Base-by-base conservation (phyloP, 2,113 vertebrate species). In the Enhydra lutris region DNA sequence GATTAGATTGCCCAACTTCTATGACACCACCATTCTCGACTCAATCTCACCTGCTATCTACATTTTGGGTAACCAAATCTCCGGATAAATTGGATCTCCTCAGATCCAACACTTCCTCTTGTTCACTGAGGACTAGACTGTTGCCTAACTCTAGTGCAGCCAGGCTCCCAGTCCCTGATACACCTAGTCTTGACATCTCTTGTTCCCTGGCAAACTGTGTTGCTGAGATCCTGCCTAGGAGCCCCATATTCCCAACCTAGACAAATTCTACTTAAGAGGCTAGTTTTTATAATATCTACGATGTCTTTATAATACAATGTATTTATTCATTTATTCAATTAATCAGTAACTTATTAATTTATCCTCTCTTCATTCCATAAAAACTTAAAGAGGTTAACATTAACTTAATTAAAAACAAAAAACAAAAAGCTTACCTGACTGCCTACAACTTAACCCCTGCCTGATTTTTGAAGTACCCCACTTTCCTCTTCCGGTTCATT, bases 351-450 rank as follows among this genome's bases (percentile, higher is more conserved):
- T 84, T 94, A 50, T 47, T 71, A 96, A 91, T 78, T 76, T 89
- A 93, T 73, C 82, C 76, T 97, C 29, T 78, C 29, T 76, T 93
- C 23, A 82, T 63, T 81, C 20, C 42, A 91, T 85, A 89, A 94
- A 89, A 88, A 63, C 69, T 8, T 82, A 31, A 82, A 39, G 8
- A 73, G 10, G 18, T 15, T 79, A 84, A 36, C 1, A 42, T 39
- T 82, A 85, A 81, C 55, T 61, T 74, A n/a, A 14, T 78, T 89
- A 21, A 81, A 92, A 57, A 69, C 42, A 42, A 65, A 11, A 71
- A 57, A 57, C 6, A 57, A 57, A 65, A 15, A 63, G 34, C 52
- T 74, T 45, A 80, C 21, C 61, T 71, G 10, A 63, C 74, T 65
- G 67, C 4, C 34, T 29, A 18, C n/a, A 55, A 5, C 21, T 55